Evolutionary conservation across 2,797 vertebrate species (phyloP).

Genomic region (Eremophila alpestris): DNA sequence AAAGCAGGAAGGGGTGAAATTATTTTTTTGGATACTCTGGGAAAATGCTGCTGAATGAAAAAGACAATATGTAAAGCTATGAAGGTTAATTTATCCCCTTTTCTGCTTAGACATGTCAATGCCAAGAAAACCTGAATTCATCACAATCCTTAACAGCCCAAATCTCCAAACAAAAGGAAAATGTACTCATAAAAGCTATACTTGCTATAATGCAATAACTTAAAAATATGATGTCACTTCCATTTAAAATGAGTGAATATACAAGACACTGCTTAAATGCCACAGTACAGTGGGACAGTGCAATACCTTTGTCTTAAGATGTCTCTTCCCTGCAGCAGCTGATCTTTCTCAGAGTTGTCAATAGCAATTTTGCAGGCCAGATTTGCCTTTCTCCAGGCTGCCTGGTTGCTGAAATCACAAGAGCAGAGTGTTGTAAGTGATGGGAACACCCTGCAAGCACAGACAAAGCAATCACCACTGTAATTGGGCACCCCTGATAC

Average conservation of each 20-base stretch:
- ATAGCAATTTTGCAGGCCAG: constrained; percentile 93
- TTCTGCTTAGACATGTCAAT: neutral
- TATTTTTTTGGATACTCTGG: neutral
- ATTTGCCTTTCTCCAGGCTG: constrained; percentile 95
- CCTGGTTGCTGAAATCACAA: constrained; percentile 88
- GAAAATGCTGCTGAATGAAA: neutral
- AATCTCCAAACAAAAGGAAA: neutral
- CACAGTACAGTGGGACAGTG: neutral
- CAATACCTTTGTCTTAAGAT: constrained; percentile 86
- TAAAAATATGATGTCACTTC: neutral
- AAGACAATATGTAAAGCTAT: neutral
- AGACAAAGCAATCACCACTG: neutral
- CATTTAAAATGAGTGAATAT: neutral
- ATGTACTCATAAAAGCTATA: neutral
- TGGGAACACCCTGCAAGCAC: neutral
- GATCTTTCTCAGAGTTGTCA: constrained; percentile 92
- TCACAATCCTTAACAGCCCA: neutral
- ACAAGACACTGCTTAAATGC: neutral
- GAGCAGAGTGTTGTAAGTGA: neutral
- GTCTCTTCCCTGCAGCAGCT: constrained; percentile 85
- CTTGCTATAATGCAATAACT: neutral
- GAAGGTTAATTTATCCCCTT: neutral
- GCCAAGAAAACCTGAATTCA: neutral
- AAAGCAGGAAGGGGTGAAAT: neutral
- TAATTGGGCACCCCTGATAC: neutral